These are phyloP conservation scores for Alauda arvensis DNA, from an alignment of 2,797 vertebrate genomes.

Conservation along the genomic window DNA sequence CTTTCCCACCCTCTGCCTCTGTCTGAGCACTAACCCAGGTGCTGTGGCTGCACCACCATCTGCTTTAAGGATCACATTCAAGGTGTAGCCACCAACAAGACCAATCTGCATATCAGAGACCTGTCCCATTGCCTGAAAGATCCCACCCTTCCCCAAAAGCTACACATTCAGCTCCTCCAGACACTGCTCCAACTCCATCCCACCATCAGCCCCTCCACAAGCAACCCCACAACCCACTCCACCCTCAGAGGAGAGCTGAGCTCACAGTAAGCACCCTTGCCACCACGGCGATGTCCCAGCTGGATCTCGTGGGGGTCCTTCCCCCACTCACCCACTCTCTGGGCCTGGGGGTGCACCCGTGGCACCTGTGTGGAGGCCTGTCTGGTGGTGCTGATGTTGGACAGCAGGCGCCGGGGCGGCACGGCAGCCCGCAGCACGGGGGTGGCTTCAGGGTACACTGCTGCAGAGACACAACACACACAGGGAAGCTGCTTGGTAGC, in stretches of 20 bases:
- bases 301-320: background rate
- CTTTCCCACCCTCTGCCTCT: background rate
- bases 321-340: conserved; percentile 83
- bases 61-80: background rate
- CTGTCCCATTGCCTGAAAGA: background rate
- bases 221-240: background rate
- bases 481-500: background rate
- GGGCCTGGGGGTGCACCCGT: conserved; percentile 70
- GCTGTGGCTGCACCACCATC: background rate
- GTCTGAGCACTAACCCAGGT: background rate
- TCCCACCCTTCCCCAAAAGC: background rate
- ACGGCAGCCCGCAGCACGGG: conserved; percentile 69
- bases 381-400: conserved; percentile 82
- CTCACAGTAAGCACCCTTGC: background rate
- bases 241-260: background rate
- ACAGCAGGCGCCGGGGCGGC: conserved; percentile 71
- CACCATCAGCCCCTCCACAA: background rate
- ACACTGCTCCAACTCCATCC: background rate
- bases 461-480: background rate
- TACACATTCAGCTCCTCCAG: background rate
- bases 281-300: fast-evolving
- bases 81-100: background rate
- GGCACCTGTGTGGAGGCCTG: conserved; percentile 90
- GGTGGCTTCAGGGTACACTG: conserved; percentile 57
- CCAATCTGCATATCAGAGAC: background rate